Base-by-base conservation (phyloP, 2,888 invertebrate species). In the Drosophila stalkeri region DNA sequence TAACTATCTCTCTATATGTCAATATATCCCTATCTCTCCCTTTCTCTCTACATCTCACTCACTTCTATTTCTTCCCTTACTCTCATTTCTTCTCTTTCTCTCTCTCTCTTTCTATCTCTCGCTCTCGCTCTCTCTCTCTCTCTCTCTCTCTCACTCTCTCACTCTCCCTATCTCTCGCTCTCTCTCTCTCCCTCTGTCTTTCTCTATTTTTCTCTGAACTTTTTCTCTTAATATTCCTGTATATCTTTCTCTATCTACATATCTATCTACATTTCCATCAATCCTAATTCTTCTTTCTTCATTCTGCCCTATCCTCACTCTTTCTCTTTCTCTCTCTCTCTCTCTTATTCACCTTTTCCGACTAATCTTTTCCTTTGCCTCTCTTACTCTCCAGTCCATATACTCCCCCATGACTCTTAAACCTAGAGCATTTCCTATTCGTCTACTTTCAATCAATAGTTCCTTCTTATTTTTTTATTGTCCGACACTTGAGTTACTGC, bases 361-460 rank as follows among this genome's bases (percentile, higher is more conserved):
- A 11, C n/a, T 11, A 27, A 12, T 18, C 0, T 12, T 51, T 6
- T 33, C 6, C 12, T 0, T 27, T 27, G 27, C 27, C 27, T 12
- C 12, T 18, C 18, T 0, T 1, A 18, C 18, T 18, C 6, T 8
- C 7, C 6, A 46, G 0, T 23, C 47, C 27, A 16, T 5, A 27
- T 8, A n/a, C 43, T 20, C 11, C 20, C 9, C 11, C 27, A 27
- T 27, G 27, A 6, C 1, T 7, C n/a, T 33, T 14, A 20, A 9
- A 3, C 37, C 2, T 12, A 69, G 74, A 20, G 74, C 57, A 75
- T 75, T 59, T 9, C 11, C 41, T 9, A 12, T 54, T 54, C 62
- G 41, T 4, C 18, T 27, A 47, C 27, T 8, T 2, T 41, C 55
- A 12, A 31, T 59, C 56, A 64, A 47, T 62, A 23, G n/a, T 55